These are phyloP conservation scores for Neomonachus schauinslandi DNA, from an alignment of 2,113 vertebrate genomes.

Conservation along the genomic window DNA sequence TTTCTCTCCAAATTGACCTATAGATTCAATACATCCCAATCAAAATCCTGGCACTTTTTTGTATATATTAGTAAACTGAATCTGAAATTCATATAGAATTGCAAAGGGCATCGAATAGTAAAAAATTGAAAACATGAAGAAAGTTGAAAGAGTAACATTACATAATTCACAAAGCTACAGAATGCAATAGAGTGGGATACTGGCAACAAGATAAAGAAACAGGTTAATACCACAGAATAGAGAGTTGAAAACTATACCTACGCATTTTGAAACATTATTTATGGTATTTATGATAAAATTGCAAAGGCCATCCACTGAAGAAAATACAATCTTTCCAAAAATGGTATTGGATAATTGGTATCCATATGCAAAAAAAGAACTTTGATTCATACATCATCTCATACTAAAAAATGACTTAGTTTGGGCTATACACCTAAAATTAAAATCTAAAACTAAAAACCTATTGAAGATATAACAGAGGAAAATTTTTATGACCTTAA, in stretches of 20 bases:
- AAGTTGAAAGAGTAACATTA: not conserved
- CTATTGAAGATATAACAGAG: not conserved
- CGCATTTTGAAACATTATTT: not conserved
- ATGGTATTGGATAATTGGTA: not conserved
- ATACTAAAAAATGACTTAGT: not conserved
- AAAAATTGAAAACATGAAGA: not conserved
- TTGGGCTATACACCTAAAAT: not conserved
- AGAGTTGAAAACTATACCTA: not conserved
- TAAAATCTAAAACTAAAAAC: not conserved
- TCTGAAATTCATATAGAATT: not conserved
- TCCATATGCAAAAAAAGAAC: not conserved
- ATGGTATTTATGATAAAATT: not conserved
- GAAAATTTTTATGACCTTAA: not conserved
- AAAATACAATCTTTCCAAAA: not conserved
- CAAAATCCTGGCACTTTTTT: not conserved
- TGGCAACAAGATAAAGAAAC: not conserved
- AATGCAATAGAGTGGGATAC: not conserved
- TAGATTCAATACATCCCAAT: not conserved
- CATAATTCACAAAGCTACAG: not conserved
- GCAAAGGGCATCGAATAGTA: not conserved
- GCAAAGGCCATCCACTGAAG: not conserved
- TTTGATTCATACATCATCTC: not conserved
- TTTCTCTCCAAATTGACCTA: not conserved
- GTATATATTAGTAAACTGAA: not conserved
- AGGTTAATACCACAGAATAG: not conserved